Evolutionary conservation across 2,888 invertebrate genomes (phyloP).

Genomic region (Ametastegia equiseti): DNA sequence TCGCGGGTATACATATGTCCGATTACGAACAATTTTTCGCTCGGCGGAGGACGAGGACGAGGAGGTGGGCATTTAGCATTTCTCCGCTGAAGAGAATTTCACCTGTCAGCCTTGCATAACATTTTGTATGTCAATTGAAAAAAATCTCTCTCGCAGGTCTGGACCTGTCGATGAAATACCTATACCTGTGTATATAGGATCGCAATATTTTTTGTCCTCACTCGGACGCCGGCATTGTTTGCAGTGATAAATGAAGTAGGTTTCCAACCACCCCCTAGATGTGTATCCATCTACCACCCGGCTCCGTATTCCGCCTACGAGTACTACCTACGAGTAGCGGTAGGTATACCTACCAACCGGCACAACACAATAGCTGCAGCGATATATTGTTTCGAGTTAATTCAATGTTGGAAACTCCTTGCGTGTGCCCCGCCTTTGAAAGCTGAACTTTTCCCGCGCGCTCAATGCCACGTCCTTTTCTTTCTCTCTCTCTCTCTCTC

Average conservation of each 20-base stretch:
- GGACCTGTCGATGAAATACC: no score
- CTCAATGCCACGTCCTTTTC: not conserved
- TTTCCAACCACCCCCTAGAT: not conserved
- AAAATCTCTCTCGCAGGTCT: no score
- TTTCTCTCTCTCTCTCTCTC: not conserved
- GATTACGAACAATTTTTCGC: no score
- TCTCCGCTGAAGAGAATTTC: not conserved
- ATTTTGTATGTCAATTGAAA: not conserved
- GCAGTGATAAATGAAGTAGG: conserved; percentile 32
- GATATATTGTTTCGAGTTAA: conserved; percentile 36
- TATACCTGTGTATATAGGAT: not conserved
- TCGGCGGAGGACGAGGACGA: no score
- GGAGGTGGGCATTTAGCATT: not conserved
- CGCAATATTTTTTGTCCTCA: not conserved
- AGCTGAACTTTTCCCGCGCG: conserved; percentile 13
- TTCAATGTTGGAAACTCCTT: conserved; percentile 32
- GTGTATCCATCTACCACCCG: not conserved
- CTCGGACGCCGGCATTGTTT: not conserved
- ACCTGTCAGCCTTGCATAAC: not conserved
- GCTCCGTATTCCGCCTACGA: not conserved
- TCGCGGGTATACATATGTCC: no score
- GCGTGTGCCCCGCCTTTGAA: conserved; percentile 20
- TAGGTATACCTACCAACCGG: not conserved
- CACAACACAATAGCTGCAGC: conserved; percentile 16
- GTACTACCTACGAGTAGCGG: no score